A percentile compares a stretch with the other conserved stretches of the same genome.
Conservation (phyloP, 2,888 invertebrate genomes). For the Acholoe squamosa region DNA sequence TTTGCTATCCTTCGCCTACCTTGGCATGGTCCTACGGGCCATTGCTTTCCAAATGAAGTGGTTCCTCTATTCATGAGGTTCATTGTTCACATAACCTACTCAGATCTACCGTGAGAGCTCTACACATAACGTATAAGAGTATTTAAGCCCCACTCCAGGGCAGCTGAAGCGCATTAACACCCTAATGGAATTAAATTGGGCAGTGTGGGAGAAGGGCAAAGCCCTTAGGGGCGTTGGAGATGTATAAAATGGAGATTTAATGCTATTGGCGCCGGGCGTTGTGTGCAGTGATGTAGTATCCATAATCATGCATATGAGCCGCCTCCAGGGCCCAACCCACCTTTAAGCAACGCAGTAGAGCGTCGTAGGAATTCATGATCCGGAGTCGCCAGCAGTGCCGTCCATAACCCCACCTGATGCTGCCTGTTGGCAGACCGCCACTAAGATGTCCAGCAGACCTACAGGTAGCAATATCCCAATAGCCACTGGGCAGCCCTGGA, state of each 20-base stretch:
- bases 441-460: neutral
- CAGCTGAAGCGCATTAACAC: neutral
- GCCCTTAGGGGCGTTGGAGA: neutral
- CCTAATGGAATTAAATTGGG: constrained; percentile 28
- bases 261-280: neutral
- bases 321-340: neutral
- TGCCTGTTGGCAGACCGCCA: neutral
- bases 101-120: too few species aligned
- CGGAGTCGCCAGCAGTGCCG: neutral
- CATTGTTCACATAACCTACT: too few species aligned
- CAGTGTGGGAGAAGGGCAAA: neutral
- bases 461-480: too few species aligned
- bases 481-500: neutral
- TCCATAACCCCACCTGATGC: neutral
- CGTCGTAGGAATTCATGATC: constrained; percentile 1
- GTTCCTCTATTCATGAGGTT: too few species aligned
- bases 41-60: too few species aligned
- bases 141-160: constrained; percentile 14
- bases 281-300: neutral
- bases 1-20: too few species aligned
- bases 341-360: neutral
- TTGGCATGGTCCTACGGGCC: too few species aligned
- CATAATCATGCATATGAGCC: neutral
- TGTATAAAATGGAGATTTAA: neutral
- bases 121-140: neutral